Conservation (phyloP, 1,140 invertebrate species). For the Sitophilus oryzae region DNA sequence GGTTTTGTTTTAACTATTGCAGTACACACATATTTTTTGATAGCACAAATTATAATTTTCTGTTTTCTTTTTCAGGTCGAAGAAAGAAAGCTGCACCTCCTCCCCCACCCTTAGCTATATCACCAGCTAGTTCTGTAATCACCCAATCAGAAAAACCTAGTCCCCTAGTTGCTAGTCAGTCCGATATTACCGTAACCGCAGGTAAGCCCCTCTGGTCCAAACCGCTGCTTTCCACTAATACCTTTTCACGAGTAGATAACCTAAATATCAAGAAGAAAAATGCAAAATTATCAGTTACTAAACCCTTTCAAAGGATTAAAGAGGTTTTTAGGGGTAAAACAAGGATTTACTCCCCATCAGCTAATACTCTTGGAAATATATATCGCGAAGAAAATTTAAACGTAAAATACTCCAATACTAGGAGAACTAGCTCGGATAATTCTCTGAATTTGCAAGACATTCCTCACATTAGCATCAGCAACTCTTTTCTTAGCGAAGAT, state of each 20-base stretch:
- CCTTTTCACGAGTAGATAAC: not conserved
- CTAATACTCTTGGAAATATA: slow-evolving; percentile 13
- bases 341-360: slow-evolving; percentile 6
- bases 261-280: not conserved
- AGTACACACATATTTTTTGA: too few relatives aligned
- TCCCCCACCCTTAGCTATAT: slow-evolving; percentile 31
- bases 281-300: not conserved
- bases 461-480: too few relatives aligned
- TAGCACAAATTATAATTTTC: not conserved
- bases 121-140: slow-evolving; percentile 30
- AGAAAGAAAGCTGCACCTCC: slow-evolving; percentile 43
- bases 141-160: slow-evolving; percentile 34
- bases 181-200: slow-evolving; percentile 16
- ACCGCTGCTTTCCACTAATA: not conserved
- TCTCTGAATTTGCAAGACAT: not conserved
- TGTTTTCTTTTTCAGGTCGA: slow-evolving; percentile 35
- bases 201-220: slow-evolving; percentile 10
- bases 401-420: not conserved
- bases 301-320: not conserved
- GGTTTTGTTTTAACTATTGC: too few relatives aligned
- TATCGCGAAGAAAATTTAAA: slow-evolving; percentile 10
- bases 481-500: too few relatives aligned
- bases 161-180: slow-evolving; percentile 45
- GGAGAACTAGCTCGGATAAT: not conserved
- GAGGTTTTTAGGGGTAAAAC: slow-evolving; percentile 1